These are phyloP conservation scores for Osmoderma eremita DNA, from an alignment of 2,888 invertebrate genomes.

Conservation along the genomic window DNA sequence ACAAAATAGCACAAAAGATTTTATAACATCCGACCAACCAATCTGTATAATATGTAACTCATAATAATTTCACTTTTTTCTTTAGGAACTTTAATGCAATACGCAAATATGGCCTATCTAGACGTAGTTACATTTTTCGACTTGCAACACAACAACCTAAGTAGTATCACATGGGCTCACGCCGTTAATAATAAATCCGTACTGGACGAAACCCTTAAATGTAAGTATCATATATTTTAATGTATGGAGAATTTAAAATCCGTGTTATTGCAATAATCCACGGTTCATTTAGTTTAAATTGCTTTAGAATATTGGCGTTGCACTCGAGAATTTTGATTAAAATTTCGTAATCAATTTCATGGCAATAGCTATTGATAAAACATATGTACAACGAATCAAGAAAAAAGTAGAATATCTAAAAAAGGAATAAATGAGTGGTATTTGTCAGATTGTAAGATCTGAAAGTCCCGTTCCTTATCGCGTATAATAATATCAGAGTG, in stretches of 20 bases:
- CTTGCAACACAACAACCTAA: slow-evolving; percentile 70
- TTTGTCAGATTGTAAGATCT: too few species aligned
- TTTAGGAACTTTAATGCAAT: slow-evolving; percentile 38
- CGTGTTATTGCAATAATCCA: not conserved
- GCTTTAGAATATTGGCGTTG: too few species aligned
- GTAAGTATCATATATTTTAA: slow-evolving; percentile 59
- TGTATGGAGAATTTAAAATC: not conserved
- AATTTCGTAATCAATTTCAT: too few species aligned
- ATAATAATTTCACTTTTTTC: not conserved
- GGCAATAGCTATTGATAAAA: too few species aligned
- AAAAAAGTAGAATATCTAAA: too few species aligned
- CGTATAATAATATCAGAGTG: too few species aligned
- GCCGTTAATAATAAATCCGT: slow-evolving; percentile 79
- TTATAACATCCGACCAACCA: not conserved
- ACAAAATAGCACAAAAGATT: too few species aligned
- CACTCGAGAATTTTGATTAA: too few species aligned
- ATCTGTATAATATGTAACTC: not conserved
- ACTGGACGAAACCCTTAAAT: slow-evolving; percentile 71
- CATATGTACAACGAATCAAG: too few species aligned
- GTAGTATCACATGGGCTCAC: slow-evolving; percentile 84
- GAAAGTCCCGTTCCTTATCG: too few species aligned
- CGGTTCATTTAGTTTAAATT: too few species aligned
- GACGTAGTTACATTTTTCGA: slow-evolving; percentile 63
- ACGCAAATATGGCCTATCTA: slow-evolving; percentile 47
- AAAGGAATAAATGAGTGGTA: too few species aligned